Percentiles rank a stretch among this genome's conserved stretches.
Conservation (phyloP, 2,888 invertebrate genomes). For the Meiosimyza platycephala region DNA sequence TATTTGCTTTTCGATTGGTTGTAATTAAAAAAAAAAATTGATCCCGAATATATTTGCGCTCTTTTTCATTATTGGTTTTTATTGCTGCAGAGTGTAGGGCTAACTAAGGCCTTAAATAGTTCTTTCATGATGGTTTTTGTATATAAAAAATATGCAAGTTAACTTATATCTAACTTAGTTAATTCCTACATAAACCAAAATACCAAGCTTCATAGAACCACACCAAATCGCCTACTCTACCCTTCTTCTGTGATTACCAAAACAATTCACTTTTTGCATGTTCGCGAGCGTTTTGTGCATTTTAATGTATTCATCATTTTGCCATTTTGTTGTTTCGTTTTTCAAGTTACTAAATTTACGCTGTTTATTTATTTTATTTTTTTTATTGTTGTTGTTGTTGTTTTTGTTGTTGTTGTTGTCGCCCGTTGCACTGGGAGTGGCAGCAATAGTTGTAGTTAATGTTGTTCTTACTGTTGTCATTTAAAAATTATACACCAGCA, state of each 20-base stretch:
- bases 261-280: slow-evolving; percentile 22
- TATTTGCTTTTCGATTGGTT: too few species aligned
- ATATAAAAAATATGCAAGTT: too few species aligned
- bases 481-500: slow-evolving; percentile 36
- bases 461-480: slow-evolving; percentile 25
- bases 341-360: slow-evolving; percentile 26
- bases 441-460: slow-evolving; percentile 5
- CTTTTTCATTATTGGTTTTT: too few species aligned
- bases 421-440: too few species aligned
- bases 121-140: too few species aligned
- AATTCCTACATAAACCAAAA: too few species aligned
- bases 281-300: slow-evolving; percentile 23
- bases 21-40: too few species aligned
- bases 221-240: background rate
- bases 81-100: too few species aligned
- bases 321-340: slow-evolving; percentile 27
- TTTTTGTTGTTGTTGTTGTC: slow-evolving; percentile 17
- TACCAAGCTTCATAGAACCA: too few species aligned
- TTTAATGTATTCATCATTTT: slow-evolving; percentile 35
- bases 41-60: too few species aligned
- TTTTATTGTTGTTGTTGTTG: background rate
- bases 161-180: too few species aligned
- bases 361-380: background rate
- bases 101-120: too few species aligned
- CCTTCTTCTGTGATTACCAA: background rate